Base-by-base conservation (phyloP, 2,888 invertebrate genomes). In the Acleris sparsana region DNA sequence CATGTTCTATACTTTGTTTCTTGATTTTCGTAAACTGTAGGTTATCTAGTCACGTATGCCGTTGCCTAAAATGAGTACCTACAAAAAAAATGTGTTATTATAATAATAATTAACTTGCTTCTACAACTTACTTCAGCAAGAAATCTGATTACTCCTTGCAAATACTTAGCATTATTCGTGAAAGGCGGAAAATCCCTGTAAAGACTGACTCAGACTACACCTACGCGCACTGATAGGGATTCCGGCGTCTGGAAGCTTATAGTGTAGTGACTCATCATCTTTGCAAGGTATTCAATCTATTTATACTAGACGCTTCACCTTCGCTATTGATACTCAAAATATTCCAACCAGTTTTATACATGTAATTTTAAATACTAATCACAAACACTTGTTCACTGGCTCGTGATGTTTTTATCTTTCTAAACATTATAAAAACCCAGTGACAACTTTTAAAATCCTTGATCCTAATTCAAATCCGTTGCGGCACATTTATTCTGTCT, bases 161-260 rank as follows among this genome's bases (percentile, higher is more conserved):
- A 60, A 52, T 56, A n/a, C n/a, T n/a, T n/a, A 46, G 33, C 33
- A 25, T 33, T 57, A 53, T 48, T 33, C 29, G 51, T 52, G 33
- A 61, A 56, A 56, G 20, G 25, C 22, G 44, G 56, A 51, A 57
- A 53, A 53, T 61, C 52, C 52, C 56, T 39, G 39, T 25, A n/a
- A 52, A 62, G 39, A 48, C 61, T 29, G 57, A 53, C 11, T 57
- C 66, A 66, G 52, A 57, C 46, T 55, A 17, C 63, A 63, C 57
- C 39, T 65, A 48, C 56, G 46, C 44, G 63, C 66, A 62, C 18
- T 53, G 22, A 39, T 66, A 66, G 48, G 66, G 66, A 61, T 66
- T 66, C 62, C 25, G 25, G 17, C 46, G 67, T 67, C 67, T 63
- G 63, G 49, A 55, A 48, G 55, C 43, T 51, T 49, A 33, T 59